These are phyloP conservation scores for Liolophura sinensis DNA, from an alignment of 1,140 invertebrate species.

Conservation along the genomic window DNA sequence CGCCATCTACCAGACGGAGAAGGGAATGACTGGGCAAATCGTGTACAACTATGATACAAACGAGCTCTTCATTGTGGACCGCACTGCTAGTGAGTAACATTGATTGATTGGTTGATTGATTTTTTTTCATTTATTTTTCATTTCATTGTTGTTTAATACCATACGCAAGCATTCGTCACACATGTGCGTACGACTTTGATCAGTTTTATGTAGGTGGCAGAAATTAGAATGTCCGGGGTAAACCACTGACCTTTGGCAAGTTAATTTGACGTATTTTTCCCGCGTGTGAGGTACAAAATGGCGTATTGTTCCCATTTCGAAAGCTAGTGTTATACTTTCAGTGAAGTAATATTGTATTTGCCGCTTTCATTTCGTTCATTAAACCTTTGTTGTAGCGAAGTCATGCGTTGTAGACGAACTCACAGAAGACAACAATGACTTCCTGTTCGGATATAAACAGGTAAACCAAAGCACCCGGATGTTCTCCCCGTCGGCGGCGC, in stretches of 20 bases:
- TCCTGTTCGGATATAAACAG: too few relatives aligned
- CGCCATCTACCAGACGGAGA: background rate
- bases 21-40: background rate
- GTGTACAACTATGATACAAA: slow-evolving; percentile 3
- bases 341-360: background rate
- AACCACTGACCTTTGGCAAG: too few relatives aligned
- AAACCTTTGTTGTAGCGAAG: background rate
- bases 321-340: background rate
- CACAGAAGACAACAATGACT: too few relatives aligned
- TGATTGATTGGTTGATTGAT: background rate
- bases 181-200: too few relatives aligned
- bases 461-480: background rate
- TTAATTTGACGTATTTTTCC: too few relatives aligned
- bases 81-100: background rate
- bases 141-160: too few relatives aligned
- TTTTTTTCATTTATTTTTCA: background rate
- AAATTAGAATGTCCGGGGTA: too few relatives aligned
- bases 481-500: background rate
- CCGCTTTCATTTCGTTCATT: background rate
- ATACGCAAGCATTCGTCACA: too few relatives aligned
- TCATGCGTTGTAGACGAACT: background rate
- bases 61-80: background rate
- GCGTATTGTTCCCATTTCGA: background rate
- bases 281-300: too few relatives aligned
- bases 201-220: too few relatives aligned